Conservation (phyloP, 2,797 vertebrate species). For the Pseudochaenichthys georgianus region DNA sequence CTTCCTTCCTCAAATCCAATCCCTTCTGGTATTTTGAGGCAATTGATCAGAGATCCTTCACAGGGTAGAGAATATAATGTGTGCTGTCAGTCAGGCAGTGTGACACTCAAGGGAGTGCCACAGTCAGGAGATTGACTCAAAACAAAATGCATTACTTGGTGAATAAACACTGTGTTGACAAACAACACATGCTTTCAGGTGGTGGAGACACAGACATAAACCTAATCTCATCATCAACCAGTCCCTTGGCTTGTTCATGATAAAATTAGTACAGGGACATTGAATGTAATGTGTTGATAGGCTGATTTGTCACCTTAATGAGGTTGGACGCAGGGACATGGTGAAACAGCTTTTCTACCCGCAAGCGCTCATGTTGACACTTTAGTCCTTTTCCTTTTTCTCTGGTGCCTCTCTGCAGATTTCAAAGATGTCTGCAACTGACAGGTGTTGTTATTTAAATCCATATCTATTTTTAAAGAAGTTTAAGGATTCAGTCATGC, state of each 20-base stretch:
- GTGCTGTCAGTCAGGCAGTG: constrained; percentile 55
- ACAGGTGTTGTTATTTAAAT: constrained; percentile 23
- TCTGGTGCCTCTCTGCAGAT: constrained; percentile 19
- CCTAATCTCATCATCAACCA: constrained; percentile 65
- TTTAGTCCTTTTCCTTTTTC: constrained; percentile 15
- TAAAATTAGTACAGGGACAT: constrained; percentile 62
- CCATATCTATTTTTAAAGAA: constrained; percentile 10
- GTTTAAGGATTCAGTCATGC: background rate
- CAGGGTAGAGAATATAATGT: constrained; percentile 50
- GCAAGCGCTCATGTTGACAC: constrained; percentile 24
- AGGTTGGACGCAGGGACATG: constrained; percentile 43
- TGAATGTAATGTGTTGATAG: constrained; percentile 66
- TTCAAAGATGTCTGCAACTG: background rate
- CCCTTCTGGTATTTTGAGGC: constrained; percentile 39
- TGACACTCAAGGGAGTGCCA: constrained; percentile 35
- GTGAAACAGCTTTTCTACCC: constrained; percentile 34
- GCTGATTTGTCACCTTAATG: constrained; percentile 72
- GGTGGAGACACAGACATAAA: constrained; percentile 37
- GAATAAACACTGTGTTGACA: constrained; percentile 55
- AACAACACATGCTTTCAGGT: constrained; percentile 51
- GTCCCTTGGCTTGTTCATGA: constrained; percentile 58
- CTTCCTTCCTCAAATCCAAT: constrained; percentile 48
- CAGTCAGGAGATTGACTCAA: constrained; percentile 52
- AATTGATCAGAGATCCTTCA: constrained; percentile 49
- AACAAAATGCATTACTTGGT: constrained; percentile 58